These are phyloP conservation scores for Pogonomyrmex californicus DNA, from an alignment of 1,140 invertebrate species.

Conservation along the genomic window DNA sequence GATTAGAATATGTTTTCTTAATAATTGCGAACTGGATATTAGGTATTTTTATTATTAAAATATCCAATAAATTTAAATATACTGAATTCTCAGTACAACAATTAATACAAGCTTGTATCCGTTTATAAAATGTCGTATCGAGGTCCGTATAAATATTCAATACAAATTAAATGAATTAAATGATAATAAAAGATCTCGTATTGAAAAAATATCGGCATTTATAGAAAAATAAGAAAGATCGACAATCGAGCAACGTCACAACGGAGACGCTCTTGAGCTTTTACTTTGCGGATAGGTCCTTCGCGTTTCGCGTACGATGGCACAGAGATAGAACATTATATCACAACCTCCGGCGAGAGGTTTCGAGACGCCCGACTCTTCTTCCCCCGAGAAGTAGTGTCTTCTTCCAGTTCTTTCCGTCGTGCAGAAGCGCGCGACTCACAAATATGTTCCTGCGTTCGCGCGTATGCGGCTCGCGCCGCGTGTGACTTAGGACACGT, in stretches of 20 bases:
- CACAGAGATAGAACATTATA: conserved; percentile 73
- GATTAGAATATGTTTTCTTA: background rate
- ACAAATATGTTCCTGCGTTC: background rate
- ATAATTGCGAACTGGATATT: background rate
- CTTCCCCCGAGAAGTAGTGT: conserved; percentile 1
- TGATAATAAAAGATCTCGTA: conserved; percentile 4
- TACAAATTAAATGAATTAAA: conserved; percentile 13
- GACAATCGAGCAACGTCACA: conserved; percentile 32
- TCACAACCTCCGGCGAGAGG: conserved; percentile 73
- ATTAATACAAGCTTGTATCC: background rate
- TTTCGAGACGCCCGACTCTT: conserved; percentile 57
- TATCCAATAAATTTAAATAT: background rate
- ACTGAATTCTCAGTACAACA: background rate
- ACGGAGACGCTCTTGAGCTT: conserved; percentile 33
- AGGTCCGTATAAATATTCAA: conserved; percentile 17
- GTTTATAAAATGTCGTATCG: background rate
- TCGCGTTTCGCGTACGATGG: conserved; percentile 71
- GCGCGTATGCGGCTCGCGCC: background rate
- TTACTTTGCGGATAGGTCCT: conserved; percentile 27
- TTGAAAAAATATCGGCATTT: background rate
- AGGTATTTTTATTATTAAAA: conserved; percentile 1
- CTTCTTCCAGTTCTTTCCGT: conserved; percentile 27
- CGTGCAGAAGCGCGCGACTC: background rate
- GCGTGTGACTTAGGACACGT: background rate
- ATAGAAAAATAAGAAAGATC: conserved; percentile 26